Evolutionary conservation across 1,140 invertebrate genomes (phyloP).

Genomic region (Eriosoma lanigerum): DNA sequence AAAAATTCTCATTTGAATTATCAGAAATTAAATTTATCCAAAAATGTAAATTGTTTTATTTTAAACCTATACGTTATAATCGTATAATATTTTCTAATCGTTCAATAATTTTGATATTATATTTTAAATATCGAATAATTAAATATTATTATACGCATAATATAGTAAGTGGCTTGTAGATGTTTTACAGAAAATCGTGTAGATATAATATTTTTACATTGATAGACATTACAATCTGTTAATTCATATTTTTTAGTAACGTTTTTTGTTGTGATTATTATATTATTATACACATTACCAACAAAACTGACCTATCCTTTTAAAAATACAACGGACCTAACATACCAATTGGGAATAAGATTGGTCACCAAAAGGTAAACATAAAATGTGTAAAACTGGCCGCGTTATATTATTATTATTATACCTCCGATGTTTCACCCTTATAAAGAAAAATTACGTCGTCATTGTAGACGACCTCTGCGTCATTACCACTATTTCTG

Average conservation of each 20-base stretch:
- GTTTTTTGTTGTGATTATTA: neutral
- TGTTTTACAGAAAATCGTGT: too few relatives aligned
- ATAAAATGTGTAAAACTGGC: neutral
- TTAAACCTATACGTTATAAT: too few relatives aligned
- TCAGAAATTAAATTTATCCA: neutral
- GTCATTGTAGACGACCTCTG: constrained; percentile 22
- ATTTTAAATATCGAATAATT: too few relatives aligned
- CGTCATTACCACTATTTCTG: constrained; percentile 4
- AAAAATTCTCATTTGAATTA: neutral
- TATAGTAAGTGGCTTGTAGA: too few relatives aligned
- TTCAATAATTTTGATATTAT: too few relatives aligned
- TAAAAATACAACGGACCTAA: constrained; percentile 5
- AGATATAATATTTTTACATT: too few relatives aligned
- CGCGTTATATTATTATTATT: constrained; percentile 16
- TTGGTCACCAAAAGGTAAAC: neutral
- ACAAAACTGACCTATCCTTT: constrained; percentile 32
- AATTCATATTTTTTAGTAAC: too few relatives aligned
- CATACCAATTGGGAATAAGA: constrained; percentile 3
- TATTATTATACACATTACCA: neutral
- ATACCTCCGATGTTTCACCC: neutral
- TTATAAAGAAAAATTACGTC: constrained; percentile 13
- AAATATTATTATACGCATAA: too few relatives aligned
- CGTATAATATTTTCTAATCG: too few relatives aligned
- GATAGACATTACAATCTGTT: too few relatives aligned
- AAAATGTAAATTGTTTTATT: neutral